Conservation (phyloP, 2,797 vertebrate genomes). For the Oryzias dopingdopingensis region DNA sequence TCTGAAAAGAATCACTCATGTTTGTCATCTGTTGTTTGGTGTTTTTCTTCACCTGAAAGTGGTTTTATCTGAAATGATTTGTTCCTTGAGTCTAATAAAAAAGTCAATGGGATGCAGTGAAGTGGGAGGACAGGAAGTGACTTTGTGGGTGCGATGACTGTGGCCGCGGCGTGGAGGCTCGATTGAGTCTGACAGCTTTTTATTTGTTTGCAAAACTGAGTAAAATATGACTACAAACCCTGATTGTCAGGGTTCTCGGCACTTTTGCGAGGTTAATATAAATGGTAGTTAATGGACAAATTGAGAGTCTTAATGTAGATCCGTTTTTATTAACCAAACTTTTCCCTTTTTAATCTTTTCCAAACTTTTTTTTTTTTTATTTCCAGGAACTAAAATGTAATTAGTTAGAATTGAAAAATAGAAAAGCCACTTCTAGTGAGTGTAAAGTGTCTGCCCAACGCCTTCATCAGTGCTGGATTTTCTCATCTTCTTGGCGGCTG, state of each 20-base stretch:
- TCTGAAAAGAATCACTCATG: neutral
- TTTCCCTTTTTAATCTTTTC: no score
- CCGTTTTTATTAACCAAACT: no score
- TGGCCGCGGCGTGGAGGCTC: constrained; percentile 20
- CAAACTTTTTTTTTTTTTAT: no score
- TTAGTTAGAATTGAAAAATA: constrained; percentile 27
- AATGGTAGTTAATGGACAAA: no score
- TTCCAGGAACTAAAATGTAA: constrained; percentile 21
- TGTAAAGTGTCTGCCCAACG: constrained; percentile 2
- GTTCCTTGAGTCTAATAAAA: constrained; percentile 12
- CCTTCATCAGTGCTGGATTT: constrained; percentile 7
- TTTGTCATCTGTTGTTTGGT: constrained; percentile 3
- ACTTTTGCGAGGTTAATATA: neutral
- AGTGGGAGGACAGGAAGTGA: constrained; percentile 8
- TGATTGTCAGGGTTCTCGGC: constrained; percentile 7
- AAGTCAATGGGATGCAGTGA: constrained; percentile 16
- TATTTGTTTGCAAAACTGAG: constrained; percentile 12
- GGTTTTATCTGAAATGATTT: constrained; percentile 8
- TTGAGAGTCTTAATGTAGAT: no score
- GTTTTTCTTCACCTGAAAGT: constrained; percentile 11
- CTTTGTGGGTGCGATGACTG: constrained; percentile 1
- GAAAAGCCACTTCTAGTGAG: constrained; percentile 9
- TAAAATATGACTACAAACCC: constrained; percentile 11
- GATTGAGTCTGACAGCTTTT: constrained; percentile 15
- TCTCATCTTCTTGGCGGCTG: constrained; percentile 32